Conservation (phyloP, 2,888 invertebrate species). For the Tromatobia lineatoria region DNA sequence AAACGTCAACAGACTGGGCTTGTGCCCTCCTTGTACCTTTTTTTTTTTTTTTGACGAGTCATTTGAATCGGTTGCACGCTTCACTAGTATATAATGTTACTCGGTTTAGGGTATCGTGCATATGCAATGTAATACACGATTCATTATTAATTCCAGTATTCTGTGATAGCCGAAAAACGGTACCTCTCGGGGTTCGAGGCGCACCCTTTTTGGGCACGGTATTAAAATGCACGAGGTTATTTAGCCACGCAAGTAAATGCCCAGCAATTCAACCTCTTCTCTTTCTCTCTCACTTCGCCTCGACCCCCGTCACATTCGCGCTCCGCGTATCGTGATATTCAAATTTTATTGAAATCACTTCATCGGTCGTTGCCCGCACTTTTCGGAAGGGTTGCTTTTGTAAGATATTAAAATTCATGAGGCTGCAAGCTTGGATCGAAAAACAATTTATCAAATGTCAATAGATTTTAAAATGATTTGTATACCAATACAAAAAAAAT, state of each 20-base stretch:
- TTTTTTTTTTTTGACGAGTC: slow-evolving; percentile 79
- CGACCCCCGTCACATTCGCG: slow-evolving; percentile 32
- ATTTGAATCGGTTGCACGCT: slow-evolving; percentile 75
- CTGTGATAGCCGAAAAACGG: slow-evolving; percentile 35
- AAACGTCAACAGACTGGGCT: slow-evolving; percentile 82
- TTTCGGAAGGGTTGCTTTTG: slow-evolving; percentile 73
- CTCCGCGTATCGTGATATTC: slow-evolving; percentile 75
- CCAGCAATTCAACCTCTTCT: slow-evolving; percentile 33
- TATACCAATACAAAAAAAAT: slow-evolving; percentile 22
- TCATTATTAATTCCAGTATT: slow-evolving; percentile 73
- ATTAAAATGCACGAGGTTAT: slow-evolving; percentile 76
- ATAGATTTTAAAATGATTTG: slow-evolving; percentile 33
- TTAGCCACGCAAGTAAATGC: slow-evolving; percentile 38
- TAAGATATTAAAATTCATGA: slow-evolving; percentile 81
- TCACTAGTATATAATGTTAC: slow-evolving; percentile 39
- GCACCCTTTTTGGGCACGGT: slow-evolving; percentile 61
- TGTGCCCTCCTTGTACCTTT: slow-evolving; percentile 76
- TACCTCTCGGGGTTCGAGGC: slow-evolving; percentile 56
- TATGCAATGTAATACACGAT: slow-evolving; percentile 69
- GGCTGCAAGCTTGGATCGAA: slow-evolving; percentile 59
- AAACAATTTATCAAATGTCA: slow-evolving; percentile 58
- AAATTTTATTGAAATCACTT: slow-evolving; percentile 74
- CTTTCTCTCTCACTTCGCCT: slow-evolving; percentile 21
- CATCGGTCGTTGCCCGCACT: slow-evolving; percentile 49
- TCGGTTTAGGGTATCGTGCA: slow-evolving; percentile 38